These are phyloP conservation scores for Eleutherodactylus coqui DNA, from an alignment of 2,797 vertebrate genomes.

Conservation along the genomic window DNA sequence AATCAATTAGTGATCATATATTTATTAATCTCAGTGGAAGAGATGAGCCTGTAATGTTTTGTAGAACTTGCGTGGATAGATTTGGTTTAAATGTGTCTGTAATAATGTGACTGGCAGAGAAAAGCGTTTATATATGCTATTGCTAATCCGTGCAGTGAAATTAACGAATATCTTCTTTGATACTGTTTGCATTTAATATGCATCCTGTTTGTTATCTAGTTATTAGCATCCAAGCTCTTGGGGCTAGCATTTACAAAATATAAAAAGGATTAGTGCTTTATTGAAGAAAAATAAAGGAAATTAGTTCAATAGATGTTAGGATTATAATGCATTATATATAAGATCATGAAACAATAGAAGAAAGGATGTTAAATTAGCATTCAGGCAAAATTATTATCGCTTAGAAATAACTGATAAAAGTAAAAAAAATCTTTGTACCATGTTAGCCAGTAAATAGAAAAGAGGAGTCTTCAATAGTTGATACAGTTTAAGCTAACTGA, in stretches of 20 bases:
- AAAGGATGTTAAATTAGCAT: constrained; percentile 5
- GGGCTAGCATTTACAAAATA: constrained; percentile 55
- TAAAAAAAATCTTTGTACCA: too few species aligned
- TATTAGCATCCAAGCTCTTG: constrained; percentile 56
- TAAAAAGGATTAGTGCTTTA: constrained; percentile 54
- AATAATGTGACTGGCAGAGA: background rate
- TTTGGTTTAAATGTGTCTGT: background rate
- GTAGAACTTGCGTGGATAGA: background rate
- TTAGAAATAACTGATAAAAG: background rate
- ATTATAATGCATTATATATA: constrained; percentile 49
- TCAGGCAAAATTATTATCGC: constrained; percentile 1
- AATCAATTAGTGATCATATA: constrained; percentile 7
- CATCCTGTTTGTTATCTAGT: constrained; percentile 49
- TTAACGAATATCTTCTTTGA: constrained; percentile 34
- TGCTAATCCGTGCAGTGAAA: constrained; percentile 39
- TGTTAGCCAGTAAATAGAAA: too few species aligned
- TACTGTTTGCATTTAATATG: constrained; percentile 51
- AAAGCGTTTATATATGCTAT: constrained; percentile 10
- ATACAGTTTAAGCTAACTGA: too few species aligned
- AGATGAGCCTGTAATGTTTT: constrained; percentile 3
- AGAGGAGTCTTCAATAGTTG: too few species aligned
- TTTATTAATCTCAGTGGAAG: constrained; percentile 13
- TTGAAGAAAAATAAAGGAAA: constrained; percentile 51
- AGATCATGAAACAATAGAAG: constrained; percentile 40
- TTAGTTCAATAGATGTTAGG: constrained; percentile 23